Conservation (phyloP, 1,140 invertebrate genomes). For the Caenorhabditis elegans region WBcel235 BX284604.4:12028001-12028500, state of each 20-base stretch:
- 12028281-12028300: constrained; percentile 7
- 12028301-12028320: neutral
- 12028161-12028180: constrained; percentile 8
- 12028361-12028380: neutral
- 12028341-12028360: neutral
- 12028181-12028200: constrained; percentile 20
- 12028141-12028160: neutral
- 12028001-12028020: neutral
- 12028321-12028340: neutral
- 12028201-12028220: neutral
- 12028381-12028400: neutral
- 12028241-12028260: constrained; percentile 1
- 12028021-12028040: neutral
- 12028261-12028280: constrained; percentile 19
- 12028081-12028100: neutral
- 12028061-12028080: constrained; percentile 17
- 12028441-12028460: constrained; percentile 1
- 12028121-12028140: constrained; percentile 2
- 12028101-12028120: constrained; percentile 9
- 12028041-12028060: neutral
- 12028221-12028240: constrained; percentile 6
- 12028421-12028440: constrained; percentile 9
- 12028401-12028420: neutral
- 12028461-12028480: neutral
- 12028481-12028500: too few relatives aligned